Percentiles rank a stretch among this genome's conserved stretches.
Conservation (phyloP, 2,797 vertebrate species). For the Trematomus bernacchii region DNA sequence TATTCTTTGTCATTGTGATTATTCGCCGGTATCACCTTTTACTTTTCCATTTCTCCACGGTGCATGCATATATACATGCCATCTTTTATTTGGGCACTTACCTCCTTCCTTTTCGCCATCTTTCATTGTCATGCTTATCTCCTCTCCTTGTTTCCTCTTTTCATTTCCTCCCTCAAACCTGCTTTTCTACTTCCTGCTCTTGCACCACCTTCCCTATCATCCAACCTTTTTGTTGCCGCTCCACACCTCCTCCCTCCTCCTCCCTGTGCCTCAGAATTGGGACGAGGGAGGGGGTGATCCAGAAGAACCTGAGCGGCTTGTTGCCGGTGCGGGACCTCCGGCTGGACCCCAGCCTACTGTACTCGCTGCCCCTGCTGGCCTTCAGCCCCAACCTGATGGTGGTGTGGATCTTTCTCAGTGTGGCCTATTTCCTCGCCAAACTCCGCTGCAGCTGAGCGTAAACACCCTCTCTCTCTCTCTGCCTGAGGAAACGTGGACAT, state of each 20-base stretch:
- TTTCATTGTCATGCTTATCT: conserved; percentile 17
- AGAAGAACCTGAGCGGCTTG: conserved; percentile 99
- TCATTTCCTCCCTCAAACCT: background rate
- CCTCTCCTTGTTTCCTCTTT: conserved; percentile 45
- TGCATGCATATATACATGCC: conserved; percentile 26
- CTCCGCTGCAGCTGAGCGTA: conserved; percentile 94
- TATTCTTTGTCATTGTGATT: conserved; percentile 20
- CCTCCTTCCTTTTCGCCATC: conserved; percentile 71
- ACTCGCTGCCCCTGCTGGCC: conserved; percentile 97
- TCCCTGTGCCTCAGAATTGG: conserved; percentile 93
- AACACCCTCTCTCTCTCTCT: background rate
- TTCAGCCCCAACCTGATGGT: conserved; percentile 98
- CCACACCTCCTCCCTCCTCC: conserved; percentile 57
- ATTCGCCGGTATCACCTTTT: conserved; percentile 10
- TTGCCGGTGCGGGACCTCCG: conserved; percentile 96
- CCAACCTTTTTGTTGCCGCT: conserved; percentile 39
- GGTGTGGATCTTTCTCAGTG: conserved; percentile 98
- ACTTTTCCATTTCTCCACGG: conserved; percentile 48
- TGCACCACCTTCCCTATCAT: conserved; percentile 27
- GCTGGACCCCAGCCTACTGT: conserved; percentile 97
- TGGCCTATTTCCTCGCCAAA: conserved; percentile 95
- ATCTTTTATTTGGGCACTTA: conserved; percentile 65
- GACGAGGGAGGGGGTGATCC: conserved; percentile 98
- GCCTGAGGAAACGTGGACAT: conserved; percentile 1
- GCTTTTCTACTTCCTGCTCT: conserved; percentile 57